These are phyloP conservation scores for Maniola hyperantus DNA, from an alignment of 2,888 invertebrate species.

Conservation along the genomic window DNA sequence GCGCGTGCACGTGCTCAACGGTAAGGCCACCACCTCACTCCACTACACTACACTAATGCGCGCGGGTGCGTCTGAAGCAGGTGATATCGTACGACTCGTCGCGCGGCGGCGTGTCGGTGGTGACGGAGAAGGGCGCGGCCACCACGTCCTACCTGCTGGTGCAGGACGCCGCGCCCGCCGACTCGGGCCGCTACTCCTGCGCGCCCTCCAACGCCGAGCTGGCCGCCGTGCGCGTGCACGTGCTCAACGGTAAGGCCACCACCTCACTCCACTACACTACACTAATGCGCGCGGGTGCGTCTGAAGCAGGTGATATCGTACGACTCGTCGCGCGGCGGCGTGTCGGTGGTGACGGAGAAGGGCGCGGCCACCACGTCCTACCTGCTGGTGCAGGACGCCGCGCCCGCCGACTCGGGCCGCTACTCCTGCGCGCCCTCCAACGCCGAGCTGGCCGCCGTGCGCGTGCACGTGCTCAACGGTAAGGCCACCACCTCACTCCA, in stretches of 20 bases:
- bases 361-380: constrained; percentile 95
- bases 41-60: no score
- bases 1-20: constrained; percentile 95
- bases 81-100: constrained; percentile 95
- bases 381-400: constrained; percentile 94
- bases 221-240: constrained; percentile 94
- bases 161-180: constrained; percentile 91
- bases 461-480: constrained; percentile 96
- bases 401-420: constrained; percentile 93
- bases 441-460: constrained; percentile 94
- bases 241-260: constrained; percentile 89
- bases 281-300: no score
- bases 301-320: constrained; percentile 91
- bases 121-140: constrained; percentile 94
- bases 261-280: no score
- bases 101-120: constrained; percentile 94
- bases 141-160: constrained; percentile 95
- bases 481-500: constrained; percentile 39
- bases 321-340: constrained; percentile 94
- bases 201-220: constrained; percentile 96
- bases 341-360: constrained; percentile 95
- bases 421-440: constrained; percentile 97
- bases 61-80: constrained; percentile 79
- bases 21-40: constrained; percentile 79
- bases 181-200: constrained; percentile 96